These are phyloP conservation scores for Takifugu ocellatus DNA, from an alignment of 2,797 vertebrate genomes.

Conservation along the genomic window DNA sequence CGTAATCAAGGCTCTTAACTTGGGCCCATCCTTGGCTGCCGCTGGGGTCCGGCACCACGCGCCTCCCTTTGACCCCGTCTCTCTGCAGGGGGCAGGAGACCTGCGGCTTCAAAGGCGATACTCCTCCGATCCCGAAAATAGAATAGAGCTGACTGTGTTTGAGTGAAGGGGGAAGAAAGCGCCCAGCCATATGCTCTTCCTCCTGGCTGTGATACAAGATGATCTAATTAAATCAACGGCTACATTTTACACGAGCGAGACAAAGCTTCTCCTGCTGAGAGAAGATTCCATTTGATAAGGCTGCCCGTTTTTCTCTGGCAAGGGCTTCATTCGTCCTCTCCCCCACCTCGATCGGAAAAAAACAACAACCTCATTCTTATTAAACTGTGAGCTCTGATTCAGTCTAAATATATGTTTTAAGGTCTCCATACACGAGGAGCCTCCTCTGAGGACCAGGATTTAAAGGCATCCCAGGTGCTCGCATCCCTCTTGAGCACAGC, in stretches of 20 bases:
- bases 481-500: constrained; percentile 26
- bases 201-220: constrained; percentile 58
- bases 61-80: constrained; percentile 50
- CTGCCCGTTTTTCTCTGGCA: constrained; percentile 25
- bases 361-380: background rate
- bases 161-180: constrained; percentile 23
- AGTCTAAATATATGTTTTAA: background rate
- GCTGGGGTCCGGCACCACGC: constrained; percentile 39
- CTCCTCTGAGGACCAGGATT: constrained; percentile 25
- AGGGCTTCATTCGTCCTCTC: background rate
- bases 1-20: constrained; percentile 54
- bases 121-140: constrained; percentile 57
- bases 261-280: constrained; percentile 56
- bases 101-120: constrained; percentile 51
- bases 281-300: constrained; percentile 37
- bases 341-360: background rate
- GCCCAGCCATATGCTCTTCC: constrained; percentile 69
- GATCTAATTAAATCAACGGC: constrained; percentile 67
- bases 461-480: constrained; percentile 34
- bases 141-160: constrained; percentile 51
- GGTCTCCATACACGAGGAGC: constrained; percentile 7
- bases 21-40: constrained; percentile 52
- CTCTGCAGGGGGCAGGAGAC: constrained; percentile 47
- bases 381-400: constrained; percentile 8
- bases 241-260: constrained; percentile 59